Evolutionary conservation across 2,888 invertebrate species (phyloP).

Genomic region (Sicus ferrugineus): DNA sequence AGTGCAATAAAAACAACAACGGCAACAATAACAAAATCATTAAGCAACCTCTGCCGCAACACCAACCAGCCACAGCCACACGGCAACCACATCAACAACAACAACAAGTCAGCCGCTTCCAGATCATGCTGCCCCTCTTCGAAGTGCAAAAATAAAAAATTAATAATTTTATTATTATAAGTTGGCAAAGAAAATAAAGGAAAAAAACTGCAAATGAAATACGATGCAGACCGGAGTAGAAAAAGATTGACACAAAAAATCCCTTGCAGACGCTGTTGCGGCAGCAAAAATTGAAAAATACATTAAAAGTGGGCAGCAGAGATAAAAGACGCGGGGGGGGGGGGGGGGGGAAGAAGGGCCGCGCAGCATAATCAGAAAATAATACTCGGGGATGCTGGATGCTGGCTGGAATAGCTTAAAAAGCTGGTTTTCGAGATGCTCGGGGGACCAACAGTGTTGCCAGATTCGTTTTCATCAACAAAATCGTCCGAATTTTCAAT

Average conservation of each 20-base stretch:
- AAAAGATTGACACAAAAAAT: too few relatives aligned
- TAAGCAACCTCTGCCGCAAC: background rate
- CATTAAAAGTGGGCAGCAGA: background rate
- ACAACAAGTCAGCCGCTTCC: background rate
- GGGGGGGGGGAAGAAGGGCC: slow-evolving; percentile 20
- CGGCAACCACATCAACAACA: background rate
- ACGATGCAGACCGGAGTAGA: background rate
- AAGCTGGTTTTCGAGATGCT: too few relatives aligned
- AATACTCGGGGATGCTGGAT: background rate
- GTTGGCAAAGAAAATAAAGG: slow-evolving; percentile 54
- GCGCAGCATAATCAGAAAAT: slow-evolving; percentile 31
- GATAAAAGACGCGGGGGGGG: background rate
- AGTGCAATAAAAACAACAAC: background rate
- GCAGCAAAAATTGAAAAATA: slow-evolving; percentile 56
- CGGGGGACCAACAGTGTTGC: background rate
- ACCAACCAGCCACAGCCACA: background rate
- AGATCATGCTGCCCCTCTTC: background rate
- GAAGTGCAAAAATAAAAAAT: background rate
- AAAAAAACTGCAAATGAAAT: background rate
- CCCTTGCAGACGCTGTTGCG: slow-evolving; percentile 41
- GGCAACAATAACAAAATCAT: background rate
- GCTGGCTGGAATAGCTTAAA: background rate
- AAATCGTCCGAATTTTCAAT: too few relatives aligned
- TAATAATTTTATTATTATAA: slow-evolving; percentile 53
- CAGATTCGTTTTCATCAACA: too few relatives aligned